Evolutionary conservation across 1,140 invertebrate species (phyloP).

Genomic region (Pseudomyrmex sp.): DNA sequence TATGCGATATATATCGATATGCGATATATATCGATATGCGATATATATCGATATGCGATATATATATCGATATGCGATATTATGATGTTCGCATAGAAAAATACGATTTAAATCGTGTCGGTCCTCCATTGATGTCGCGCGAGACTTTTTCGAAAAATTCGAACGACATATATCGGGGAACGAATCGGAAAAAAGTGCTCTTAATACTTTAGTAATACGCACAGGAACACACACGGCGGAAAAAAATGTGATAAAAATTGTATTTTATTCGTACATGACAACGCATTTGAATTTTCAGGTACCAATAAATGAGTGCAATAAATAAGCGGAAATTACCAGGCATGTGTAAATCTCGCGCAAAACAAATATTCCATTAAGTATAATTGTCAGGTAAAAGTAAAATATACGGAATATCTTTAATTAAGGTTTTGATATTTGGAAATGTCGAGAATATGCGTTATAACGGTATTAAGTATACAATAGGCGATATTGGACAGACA

Average conservation of each 20-base stretch:
- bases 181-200: too few relatives aligned
- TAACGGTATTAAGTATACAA: neutral
- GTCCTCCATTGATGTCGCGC: neutral
- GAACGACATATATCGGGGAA: too few relatives aligned
- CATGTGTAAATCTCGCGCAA: neutral
- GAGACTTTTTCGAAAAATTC: neutral
- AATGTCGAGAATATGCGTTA: neutral
- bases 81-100: too few relatives aligned
- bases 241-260: conserved; percentile 7
- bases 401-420: conserved; percentile 43
- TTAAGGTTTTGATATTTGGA: conserved; percentile 39
- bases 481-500: conserved; percentile 1
- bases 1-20: too few relatives aligned
- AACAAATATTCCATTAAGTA: conserved; percentile 38
- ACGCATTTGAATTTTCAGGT: neutral
- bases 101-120: conserved; percentile 8
- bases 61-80: too few relatives aligned
- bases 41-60: too few relatives aligned
- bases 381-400: conserved; percentile 28
- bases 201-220: neutral
- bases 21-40: too few relatives aligned
- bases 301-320: neutral
- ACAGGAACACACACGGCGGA: too few relatives aligned
- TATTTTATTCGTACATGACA: neutral
- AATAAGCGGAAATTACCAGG: conserved; percentile 14